Evolutionary conservation across 92 coral and sea anemone genomes (phyloP).

Genomic region (Zoanthus sansibaricus): DNA sequence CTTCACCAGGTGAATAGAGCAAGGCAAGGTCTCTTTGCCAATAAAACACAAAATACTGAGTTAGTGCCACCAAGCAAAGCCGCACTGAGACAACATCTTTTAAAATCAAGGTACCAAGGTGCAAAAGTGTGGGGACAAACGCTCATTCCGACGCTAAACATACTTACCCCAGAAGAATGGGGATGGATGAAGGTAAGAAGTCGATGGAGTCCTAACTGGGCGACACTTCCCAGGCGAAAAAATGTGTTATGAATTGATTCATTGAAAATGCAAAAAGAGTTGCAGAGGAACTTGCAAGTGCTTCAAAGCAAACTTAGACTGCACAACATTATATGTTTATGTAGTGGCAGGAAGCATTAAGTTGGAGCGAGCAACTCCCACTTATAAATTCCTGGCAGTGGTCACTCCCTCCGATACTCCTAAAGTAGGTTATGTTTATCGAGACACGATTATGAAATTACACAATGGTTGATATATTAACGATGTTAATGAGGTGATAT

Average conservation of each 20-base stretch:
- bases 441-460: no score
- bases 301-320: slow-evolving; percentile 23
- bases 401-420: background rate
- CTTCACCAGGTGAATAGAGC: background rate
- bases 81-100: background rate
- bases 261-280: background rate
- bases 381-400: no score
- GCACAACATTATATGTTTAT: slow-evolving; percentile 22
- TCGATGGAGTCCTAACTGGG: no score
- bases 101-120: background rate
- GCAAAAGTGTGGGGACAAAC: slow-evolving; percentile 20
- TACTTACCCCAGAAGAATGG: slow-evolving; percentile 34
- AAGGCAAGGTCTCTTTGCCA: background rate
- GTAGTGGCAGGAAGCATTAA: slow-evolving; percentile 13
- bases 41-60: background rate
- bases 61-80: slow-evolving; percentile 16
- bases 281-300: slow-evolving; percentile 19
- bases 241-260: no score
- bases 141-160: background rate
- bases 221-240: no score
- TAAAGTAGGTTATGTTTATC: no score
- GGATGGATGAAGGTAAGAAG: slow-evolving; percentile 20
- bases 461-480: background rate
- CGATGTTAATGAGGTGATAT: background rate
- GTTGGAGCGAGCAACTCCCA: no score